Evolutionary conservation across 2,113 vertebrate genomes (phyloP).

Genomic region (Hiodon alosoides): DNA sequence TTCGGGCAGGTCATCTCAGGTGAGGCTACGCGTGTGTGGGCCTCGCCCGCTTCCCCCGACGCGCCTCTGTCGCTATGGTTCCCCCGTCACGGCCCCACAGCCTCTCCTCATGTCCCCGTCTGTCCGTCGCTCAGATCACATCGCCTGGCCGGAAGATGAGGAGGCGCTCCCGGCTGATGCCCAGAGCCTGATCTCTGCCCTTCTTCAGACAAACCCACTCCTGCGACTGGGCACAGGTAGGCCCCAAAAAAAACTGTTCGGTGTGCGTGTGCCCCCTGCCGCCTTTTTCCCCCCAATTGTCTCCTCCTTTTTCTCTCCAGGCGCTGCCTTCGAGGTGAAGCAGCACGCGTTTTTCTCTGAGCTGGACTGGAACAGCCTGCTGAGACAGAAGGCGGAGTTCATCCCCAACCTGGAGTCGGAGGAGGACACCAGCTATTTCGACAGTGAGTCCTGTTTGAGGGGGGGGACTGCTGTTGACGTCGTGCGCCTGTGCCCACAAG

Average conservation of each 20-base stretch:
- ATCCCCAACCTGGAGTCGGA: constrained; percentile 88
- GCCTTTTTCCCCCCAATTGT: neutral
- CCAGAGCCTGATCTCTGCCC: constrained; percentile 77
- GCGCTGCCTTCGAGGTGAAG: constrained; percentile 84
- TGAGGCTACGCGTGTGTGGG: constrained; percentile 39
- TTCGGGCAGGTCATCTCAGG: constrained; percentile 92
- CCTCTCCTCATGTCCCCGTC: neutral
- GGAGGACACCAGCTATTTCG: constrained; percentile 94
- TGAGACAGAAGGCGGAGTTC: constrained; percentile 89
- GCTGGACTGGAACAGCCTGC: constrained; percentile 85
- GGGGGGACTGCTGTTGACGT: neutral
- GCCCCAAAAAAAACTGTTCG: neutral
- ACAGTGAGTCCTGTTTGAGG: constrained; percentile 62
- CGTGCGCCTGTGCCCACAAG: too few relatives aligned
- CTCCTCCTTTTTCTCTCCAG: constrained; percentile 45
- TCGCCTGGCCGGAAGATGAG: constrained; percentile 84
- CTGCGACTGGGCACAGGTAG: constrained; percentile 79
- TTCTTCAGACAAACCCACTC: constrained; percentile 83
- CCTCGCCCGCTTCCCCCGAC: neutral
- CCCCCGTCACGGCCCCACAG: neutral
- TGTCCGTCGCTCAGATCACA: constrained; percentile 64
- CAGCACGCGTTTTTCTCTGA: constrained; percentile 80
- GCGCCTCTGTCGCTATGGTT: neutral
- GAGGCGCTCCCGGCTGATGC: constrained; percentile 79
- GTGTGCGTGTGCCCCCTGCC: neutral